These are phyloP conservation scores for Ostrea denselamellosa DNA, from an alignment of 1,140 invertebrate genomes.

Conservation along the genomic window DNA sequence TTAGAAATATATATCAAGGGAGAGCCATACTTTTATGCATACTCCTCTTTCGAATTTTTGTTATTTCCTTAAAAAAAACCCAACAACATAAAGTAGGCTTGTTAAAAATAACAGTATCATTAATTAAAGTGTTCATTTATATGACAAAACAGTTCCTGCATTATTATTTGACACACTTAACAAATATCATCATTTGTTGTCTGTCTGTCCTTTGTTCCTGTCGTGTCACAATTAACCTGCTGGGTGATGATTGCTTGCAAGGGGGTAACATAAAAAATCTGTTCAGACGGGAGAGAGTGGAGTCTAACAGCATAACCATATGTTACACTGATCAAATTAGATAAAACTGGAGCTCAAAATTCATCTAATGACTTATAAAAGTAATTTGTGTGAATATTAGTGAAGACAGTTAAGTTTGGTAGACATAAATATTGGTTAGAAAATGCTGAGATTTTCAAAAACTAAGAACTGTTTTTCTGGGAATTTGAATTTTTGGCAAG, in stretches of 20 bases:
- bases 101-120: background rate
- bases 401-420: too few relatives aligned
- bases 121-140: background rate
- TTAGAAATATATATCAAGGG: too few relatives aligned
- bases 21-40: background rate
- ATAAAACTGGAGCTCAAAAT: too few relatives aligned
- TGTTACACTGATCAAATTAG: too few relatives aligned
- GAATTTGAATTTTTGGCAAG: background rate
- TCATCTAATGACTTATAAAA: too few relatives aligned
- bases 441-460: background rate
- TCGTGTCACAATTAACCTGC: background rate
- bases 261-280: background rate
- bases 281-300: too few relatives aligned
- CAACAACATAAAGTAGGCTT: background rate
- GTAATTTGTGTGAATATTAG: too few relatives aligned
- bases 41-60: too few relatives aligned
- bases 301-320: too few relatives aligned
- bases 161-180: background rate
- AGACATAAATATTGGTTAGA: background rate
- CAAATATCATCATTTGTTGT: background rate
- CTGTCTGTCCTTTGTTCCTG: background rate
- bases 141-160: slow-evolving; percentile 6
- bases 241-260: background rate
- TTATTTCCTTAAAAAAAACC: background rate
- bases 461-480: background rate